Conservation (phyloP, 2,888 invertebrate species). For the Salpingus planirostris region DNA sequence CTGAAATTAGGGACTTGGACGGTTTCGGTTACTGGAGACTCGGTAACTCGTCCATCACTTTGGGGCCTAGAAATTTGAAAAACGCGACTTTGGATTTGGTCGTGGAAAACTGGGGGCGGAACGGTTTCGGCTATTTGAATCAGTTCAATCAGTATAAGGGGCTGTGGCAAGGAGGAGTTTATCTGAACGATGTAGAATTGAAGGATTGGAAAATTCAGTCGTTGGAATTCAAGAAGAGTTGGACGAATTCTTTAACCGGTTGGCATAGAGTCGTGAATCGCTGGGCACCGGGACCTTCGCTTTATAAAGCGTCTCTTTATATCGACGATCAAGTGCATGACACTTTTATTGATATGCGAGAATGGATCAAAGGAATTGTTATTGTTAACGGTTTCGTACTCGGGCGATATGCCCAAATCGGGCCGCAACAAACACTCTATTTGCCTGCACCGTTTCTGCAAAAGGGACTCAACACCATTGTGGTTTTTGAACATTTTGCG, state of each 20-base stretch:
- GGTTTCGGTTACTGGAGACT: constrained; percentile 41
- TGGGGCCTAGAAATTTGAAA: constrained; percentile 15
- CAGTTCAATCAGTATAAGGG: constrained; percentile 41
- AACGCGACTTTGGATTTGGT: constrained; percentile 36
- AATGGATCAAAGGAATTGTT: constrained; percentile 75
- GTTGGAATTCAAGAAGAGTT: constrained; percentile 41
- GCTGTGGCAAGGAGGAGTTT: constrained; percentile 40
- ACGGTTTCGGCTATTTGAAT: constrained; percentile 46
- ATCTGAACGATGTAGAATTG: constrained; percentile 37
- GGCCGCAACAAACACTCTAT: constrained; percentile 76
- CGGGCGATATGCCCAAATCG: constrained; percentile 74
- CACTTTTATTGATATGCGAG: constrained; percentile 64
- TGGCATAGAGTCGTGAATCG: constrained; percentile 23
- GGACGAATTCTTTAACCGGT: constrained; percentile 34
- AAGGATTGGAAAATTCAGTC: constrained; percentile 41
- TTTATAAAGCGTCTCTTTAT: constrained; percentile 46
- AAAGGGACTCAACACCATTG: constrained; percentile 38
- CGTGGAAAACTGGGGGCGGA: constrained; percentile 72
- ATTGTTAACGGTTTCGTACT: constrained; percentile 77
- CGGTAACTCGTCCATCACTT: constrained; percentile 24
- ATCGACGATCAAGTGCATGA: constrained; percentile 41
- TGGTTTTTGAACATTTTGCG: constrained; percentile 13
- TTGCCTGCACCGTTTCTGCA: constrained; percentile 65
- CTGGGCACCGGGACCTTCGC: constrained; percentile 41
- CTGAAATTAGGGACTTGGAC: constrained; percentile 23